Evolutionary conservation across 2,797 vertebrate genomes (phyloP).

Genomic region (Sibirionetta formosa): DNA sequence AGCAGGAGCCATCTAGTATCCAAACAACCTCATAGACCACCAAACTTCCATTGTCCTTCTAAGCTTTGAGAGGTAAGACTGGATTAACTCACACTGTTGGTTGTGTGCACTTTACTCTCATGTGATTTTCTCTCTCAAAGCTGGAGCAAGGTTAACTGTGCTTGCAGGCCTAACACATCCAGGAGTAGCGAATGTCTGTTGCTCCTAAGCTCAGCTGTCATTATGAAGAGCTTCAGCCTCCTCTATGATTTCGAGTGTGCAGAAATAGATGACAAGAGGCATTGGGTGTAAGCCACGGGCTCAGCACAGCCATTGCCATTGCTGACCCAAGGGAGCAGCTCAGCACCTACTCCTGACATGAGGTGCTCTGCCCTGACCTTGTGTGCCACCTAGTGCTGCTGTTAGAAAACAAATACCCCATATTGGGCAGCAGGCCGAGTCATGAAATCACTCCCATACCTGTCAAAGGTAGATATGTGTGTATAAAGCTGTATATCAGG

Average conservation of each 20-base stretch:
- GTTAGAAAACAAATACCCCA: neutral
- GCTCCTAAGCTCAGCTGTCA: neutral
- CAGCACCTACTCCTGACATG: neutral
- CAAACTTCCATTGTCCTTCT: neutral
- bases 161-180: neutral
- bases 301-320: neutral
- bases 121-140: neutral
- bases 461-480: neutral
- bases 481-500: neutral
- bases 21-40: neutral
- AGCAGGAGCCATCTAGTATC: neutral
- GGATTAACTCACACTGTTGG: neutral
- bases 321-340: neutral
- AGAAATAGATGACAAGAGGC: neutral
- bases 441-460: neutral
- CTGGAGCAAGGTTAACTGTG: neutral
- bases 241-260: neutral
- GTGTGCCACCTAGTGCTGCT: conserved; percentile 38
- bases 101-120: neutral
- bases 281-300: neutral
- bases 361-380: neutral
- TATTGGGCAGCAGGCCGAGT: neutral
- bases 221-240: neutral
- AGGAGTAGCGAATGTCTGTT: neutral
- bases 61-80: neutral